Evolutionary conservation across 2,113 vertebrate species (phyloP), one percentile per base, ranked within the genome.

Genomic region (Bombycilla garrulus): DNA sequence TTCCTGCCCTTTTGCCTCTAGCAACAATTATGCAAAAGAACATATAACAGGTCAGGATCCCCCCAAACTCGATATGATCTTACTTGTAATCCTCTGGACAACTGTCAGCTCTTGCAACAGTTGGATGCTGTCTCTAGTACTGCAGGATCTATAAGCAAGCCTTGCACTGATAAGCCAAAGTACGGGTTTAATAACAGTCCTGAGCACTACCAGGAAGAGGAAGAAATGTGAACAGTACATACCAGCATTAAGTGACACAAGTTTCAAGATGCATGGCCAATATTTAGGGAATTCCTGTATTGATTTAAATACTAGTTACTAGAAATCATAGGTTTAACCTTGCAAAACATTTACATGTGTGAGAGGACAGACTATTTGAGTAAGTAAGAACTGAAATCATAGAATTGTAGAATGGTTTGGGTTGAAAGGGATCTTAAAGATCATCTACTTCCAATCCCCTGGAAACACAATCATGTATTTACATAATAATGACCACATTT

Each of bases 21-120:
- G 95, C 97, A 95, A 97, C 96, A 97, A 98, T 97, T 98, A 98
- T 97, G 95, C 90, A 96, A 97, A 97, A 96, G 93, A 96, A 98
- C 73, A 81, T 95, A 88, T 94, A 94, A 97, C 97, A 97, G 97
- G 97, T 98, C 96, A 97, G 92, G 96, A 97, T 97, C 97, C 77
- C 95, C 93, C 97, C 94, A 96, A 97, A 97, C 92, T 97, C 79
- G 38, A 89, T 93, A 92, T 97, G 96, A 97, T 97, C 95, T 97
- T 92, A 94, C 94, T 81, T 95, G 94, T 97, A 98, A 97, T 97
- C 93, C 96, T 96, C 97, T 92, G 97, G 96, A 98, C 97, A 97
- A 98, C 96, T 98, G 98, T 98, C 96, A 98, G 95, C 94, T 94
- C 94, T 95, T 92, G 97, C 97, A 96, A 97, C 96, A 97, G 96